Evolutionary conservation across 2,888 invertebrate species (phyloP).

Genomic region (Papilio gigon): DNA sequence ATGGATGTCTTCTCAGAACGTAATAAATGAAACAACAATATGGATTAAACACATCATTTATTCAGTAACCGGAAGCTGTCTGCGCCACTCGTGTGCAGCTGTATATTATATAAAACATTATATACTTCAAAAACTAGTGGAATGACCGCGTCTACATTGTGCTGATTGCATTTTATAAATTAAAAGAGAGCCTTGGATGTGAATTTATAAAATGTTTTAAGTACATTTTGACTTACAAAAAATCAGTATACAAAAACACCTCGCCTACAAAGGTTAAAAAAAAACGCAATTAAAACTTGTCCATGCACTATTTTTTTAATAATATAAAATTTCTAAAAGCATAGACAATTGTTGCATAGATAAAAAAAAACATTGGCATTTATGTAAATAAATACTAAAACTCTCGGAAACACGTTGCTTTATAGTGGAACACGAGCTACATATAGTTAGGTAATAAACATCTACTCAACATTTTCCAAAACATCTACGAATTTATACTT

Average conservation of each 20-base stretch:
- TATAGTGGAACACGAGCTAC: constrained; percentile 1
- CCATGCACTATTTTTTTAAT: neutral
- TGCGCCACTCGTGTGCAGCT: constrained; percentile 50
- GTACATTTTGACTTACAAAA: constrained; percentile 60
- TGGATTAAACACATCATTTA: constrained; percentile 65
- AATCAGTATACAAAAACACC: constrained; percentile 43
- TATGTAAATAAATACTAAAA: neutral
- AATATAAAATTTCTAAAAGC: constrained; percentile 21
- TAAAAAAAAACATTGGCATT: constrained; percentile 5
- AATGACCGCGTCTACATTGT: constrained; percentile 52
- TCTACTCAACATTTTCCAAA: neutral
- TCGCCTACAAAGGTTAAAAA: constrained; percentile 9
- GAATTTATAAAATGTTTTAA: constrained; percentile 59
- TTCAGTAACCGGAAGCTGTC: constrained; percentile 57
- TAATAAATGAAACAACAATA: constrained; percentile 55
- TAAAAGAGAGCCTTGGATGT: constrained; percentile 60
- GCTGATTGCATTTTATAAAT: constrained; percentile 44
- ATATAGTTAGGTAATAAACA: constrained; percentile 5
- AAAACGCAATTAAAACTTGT: neutral
- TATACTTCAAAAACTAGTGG: constrained; percentile 47
- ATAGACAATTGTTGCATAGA: constrained; percentile 23
- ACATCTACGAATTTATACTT: neutral
- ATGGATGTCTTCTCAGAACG: too few species aligned
- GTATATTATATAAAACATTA: constrained; percentile 41
- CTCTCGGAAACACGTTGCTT: neutral